Evolutionary conservation across 2,888 invertebrate species (phyloP), one percentile per base, ranked within the genome.

Genomic region (Pteria penguin): DNA sequence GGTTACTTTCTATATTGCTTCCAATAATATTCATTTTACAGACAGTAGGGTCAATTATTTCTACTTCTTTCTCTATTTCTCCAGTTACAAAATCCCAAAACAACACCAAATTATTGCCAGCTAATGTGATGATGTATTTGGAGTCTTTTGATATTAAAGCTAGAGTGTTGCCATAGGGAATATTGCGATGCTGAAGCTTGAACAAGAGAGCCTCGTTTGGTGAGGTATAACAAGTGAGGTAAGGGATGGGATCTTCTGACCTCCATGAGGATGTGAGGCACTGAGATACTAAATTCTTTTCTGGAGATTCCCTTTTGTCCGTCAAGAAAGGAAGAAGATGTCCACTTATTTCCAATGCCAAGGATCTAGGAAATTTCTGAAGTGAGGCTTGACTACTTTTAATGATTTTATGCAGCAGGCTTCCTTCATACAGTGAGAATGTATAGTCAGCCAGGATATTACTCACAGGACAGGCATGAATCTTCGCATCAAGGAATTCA

Each of bases 401-500:
- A 0, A 84, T 45, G 8, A 81, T 79, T 62, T 81, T 84, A 45
- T 81, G 75, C 60, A 98, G 92, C 95, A 96, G 96, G 8, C 98
- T 93, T 87, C 96, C 96, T 87, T 88, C 84, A 8, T 89, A 84
- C 72, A 75, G 76, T n/a, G 72, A 55, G 65, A 87, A 45, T 4
- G 80, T 68, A 88, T 97, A 98, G 92, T 98, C 98, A 4, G 97
- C 96, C 2, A 98, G 93, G 1, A 98, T 96, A 0, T 98, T 96
- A 92, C 98, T 98, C 8, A 99, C 93, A 0, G 98, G 98, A 87
- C 98, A 98, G 86, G 97, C 97, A 82, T 96, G 96, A 1, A 98
- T 94, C 90, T 98, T 99, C 0, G 98, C 97, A 90, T 98, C 97
- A 0, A 99, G 94, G 97, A 98, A 99, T 88, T 97, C 96, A 91